Evolutionary conservation across 2,113 vertebrate species (phyloP).

Genomic region (Puffinus mauretanicus): DNA sequence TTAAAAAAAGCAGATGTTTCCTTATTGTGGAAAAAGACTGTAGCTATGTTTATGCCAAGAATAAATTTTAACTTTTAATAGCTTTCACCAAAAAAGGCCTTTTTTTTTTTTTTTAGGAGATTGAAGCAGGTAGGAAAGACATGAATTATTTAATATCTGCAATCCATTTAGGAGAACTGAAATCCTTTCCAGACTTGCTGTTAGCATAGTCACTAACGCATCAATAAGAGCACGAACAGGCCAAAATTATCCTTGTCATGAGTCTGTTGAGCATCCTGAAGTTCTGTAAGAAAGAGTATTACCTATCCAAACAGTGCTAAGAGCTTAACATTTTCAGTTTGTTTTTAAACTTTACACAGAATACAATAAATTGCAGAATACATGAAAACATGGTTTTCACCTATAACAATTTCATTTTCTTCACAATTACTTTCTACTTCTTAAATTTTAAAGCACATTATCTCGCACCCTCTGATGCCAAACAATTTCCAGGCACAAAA

Average conservation of each 20-base stretch:
- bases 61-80: slow-evolving; percentile 49
- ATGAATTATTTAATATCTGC: background rate
- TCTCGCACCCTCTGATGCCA: background rate
- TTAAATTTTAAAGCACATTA: background rate
- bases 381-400: background rate
- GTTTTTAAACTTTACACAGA: background rate
- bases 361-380: background rate
- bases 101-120: background rate
- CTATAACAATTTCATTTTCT: background rate
- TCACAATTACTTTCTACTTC: background rate
- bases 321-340: background rate
- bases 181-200: background rate
- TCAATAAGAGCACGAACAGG: background rate
- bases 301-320: background rate
- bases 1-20: slow-evolving; percentile 51
- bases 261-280: background rate
- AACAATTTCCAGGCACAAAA: background rate
- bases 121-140: background rate
- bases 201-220: background rate
- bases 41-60: background rate
- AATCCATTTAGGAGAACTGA: background rate
- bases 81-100: background rate
- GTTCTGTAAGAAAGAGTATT: background rate
- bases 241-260: background rate
- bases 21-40: background rate